Conservation (phyloP, 2,113 vertebrate species). For the Ahaetulla prasina region DNA sequence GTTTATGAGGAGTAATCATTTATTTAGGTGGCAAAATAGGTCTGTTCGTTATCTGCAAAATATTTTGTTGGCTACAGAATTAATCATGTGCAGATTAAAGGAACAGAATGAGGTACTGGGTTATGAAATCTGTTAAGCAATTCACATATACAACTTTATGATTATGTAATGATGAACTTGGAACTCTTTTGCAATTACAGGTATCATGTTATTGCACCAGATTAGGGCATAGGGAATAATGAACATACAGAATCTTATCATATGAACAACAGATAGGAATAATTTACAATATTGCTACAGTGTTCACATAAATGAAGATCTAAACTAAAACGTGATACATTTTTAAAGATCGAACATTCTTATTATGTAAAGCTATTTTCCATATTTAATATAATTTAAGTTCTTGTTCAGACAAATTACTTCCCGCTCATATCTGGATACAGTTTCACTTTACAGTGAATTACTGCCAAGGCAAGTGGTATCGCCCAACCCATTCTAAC, state of each 20-base stretch:
- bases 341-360: slow-evolving; percentile 1
- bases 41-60: background rate
- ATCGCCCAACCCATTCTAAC: slow-evolving; percentile 41
- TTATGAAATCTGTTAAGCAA: background rate
- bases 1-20: background rate
- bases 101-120: background rate
- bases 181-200: background rate
- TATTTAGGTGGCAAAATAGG: background rate
- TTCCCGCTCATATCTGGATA: slow-evolving; percentile 33
- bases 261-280: slow-evolving; percentile 24
- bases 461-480: slow-evolving; percentile 40
- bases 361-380: slow-evolving; percentile 28
- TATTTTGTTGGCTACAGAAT: background rate
- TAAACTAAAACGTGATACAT: background rate
- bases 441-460: slow-evolving; percentile 48
- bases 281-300: slow-evolving; percentile 15
- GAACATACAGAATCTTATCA: background rate
- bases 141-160: background rate
- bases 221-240: background rate
- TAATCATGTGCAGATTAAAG: slow-evolving; percentile 1
- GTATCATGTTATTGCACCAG: background rate
- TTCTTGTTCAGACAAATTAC: slow-evolving; percentile 31
- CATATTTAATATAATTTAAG: slow-evolving; percentile 30
- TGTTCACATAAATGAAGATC: background rate
- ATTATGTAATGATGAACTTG: background rate